Evolutionary conservation across 2,113 vertebrate species (phyloP).

Genomic region (Burhinus oedicnemus): DNA sequence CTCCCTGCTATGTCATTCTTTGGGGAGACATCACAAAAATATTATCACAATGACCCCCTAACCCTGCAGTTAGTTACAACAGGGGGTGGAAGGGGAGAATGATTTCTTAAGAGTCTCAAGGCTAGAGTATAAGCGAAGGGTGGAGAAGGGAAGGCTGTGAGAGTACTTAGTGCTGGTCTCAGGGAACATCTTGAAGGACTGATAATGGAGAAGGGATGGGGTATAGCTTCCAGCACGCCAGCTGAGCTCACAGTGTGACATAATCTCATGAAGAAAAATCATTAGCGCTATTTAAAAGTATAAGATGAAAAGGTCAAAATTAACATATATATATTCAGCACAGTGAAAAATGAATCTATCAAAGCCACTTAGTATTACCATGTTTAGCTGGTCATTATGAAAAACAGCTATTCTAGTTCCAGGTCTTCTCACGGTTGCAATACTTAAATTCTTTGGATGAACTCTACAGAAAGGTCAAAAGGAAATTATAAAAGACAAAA

Average conservation of each 20-base stretch:
- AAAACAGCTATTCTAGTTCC: slow-evolving; percentile 48
- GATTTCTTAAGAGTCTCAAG: background rate
- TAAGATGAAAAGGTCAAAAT: background rate
- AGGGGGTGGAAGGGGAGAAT: background rate
- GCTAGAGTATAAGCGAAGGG: background rate
- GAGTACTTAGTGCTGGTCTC: background rate
- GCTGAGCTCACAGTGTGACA: background rate
- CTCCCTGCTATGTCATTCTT: background rate
- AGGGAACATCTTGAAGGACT: background rate
- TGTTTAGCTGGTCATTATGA: slow-evolving; percentile 28
- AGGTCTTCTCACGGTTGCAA: slow-evolving; percentile 71
- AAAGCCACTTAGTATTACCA: slow-evolving; percentile 45
- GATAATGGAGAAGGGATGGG: background rate
- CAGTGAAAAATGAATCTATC: background rate
- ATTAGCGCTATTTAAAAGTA: background rate
- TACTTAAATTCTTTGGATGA: slow-evolving; percentile 41
- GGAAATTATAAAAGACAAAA: background rate
- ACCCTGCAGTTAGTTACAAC: background rate
- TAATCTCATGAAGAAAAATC: background rate
- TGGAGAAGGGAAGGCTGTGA: background rate
- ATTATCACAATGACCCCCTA: background rate
- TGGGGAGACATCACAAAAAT: background rate
- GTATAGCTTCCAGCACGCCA: background rate
- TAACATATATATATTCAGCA: background rate
- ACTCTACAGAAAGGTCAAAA: slow-evolving; percentile 47